Base-by-base conservation (phyloP, 2,113 vertebrate genomes). In the Oryctolagus cuniculus region DNA sequence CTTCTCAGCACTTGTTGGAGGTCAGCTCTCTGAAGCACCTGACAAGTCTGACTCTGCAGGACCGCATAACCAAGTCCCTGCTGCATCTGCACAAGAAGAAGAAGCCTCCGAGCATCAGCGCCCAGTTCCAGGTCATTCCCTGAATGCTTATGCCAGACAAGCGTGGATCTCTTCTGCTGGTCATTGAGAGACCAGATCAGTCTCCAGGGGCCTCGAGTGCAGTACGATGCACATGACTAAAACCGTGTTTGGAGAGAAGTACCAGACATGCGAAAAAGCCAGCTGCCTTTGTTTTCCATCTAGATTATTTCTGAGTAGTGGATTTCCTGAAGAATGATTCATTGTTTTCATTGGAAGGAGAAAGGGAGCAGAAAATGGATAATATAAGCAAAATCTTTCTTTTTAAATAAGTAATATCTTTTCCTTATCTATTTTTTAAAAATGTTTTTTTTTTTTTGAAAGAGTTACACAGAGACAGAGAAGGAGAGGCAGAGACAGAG, bases 71-170 rank as follows among this genome's bases (percentile, higher is more conserved):
- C 91, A 99, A 99, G 96, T 99, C 99, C 27, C 98, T 99, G 89
- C 99, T 99, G 63, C 99, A 99, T 96, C 98, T 99, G 82, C 99
- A 99, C 96, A 99, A 99, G 98, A 99, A 99, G 98, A 99, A 99
- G 98, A 99, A 99, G 86, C 99, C 99, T 0, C 99, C 99, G 83
- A 99, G 99, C 91, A 99, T 99, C 98, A 99, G 99, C 0, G 99
- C 99, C 44, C 99, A 99, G 97, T 99, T 99, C 97, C 99, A 99
- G 99, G 99, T 99, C 94, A 95, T 72, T 90, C 93, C 22, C 21
- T 61, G 5, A 80, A 75, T 94, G n/a, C 78, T 97, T 91, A 66
- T 69, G 69, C 24, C 36, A 87, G 38, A 87, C 66, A 64, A 25
- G 66, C 61, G 55, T 94, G 49, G 83, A 17, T 88, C 93, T 90